These are phyloP conservation scores for Pollenia amentaria DNA, from an alignment of 2,888 invertebrate species.

Conservation along the genomic window DNA sequence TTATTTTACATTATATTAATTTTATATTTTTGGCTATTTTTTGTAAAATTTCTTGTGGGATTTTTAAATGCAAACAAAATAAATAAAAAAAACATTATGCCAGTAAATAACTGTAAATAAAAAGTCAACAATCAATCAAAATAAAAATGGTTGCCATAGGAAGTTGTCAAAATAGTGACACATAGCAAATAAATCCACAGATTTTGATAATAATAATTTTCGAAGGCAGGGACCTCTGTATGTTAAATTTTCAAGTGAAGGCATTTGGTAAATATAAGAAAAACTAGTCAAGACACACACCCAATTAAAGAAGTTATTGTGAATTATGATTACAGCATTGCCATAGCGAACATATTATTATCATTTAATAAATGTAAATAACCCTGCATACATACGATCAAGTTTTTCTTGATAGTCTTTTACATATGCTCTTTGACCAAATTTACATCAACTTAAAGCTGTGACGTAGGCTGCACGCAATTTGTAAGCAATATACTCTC, in stretches of 20 bases:
- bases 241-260: neutral
- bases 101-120: constrained; percentile 77
- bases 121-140: constrained; percentile 66
- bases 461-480: no score
- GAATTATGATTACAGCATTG: neutral
- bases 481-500: no score
- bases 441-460: no score
- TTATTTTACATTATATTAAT: neutral
- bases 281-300: neutral
- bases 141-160: constrained; percentile 77
- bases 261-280: neutral
- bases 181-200: neutral
- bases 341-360: neutral
- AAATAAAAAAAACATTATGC: constrained; percentile 67
- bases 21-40: neutral
- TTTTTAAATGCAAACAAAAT: constrained; percentile 21
- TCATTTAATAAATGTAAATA: no score
- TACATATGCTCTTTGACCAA: no score
- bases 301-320: neutral
- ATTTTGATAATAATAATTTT: neutral
- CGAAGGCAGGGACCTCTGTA: neutral
- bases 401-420: no score
- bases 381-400: no score
- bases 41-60: neutral
- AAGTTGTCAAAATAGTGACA: constrained; percentile 72